phyloP scores from a whole-genome alignment of 2,888 invertebrate species.

The Acrobasis repandana region DNA sequence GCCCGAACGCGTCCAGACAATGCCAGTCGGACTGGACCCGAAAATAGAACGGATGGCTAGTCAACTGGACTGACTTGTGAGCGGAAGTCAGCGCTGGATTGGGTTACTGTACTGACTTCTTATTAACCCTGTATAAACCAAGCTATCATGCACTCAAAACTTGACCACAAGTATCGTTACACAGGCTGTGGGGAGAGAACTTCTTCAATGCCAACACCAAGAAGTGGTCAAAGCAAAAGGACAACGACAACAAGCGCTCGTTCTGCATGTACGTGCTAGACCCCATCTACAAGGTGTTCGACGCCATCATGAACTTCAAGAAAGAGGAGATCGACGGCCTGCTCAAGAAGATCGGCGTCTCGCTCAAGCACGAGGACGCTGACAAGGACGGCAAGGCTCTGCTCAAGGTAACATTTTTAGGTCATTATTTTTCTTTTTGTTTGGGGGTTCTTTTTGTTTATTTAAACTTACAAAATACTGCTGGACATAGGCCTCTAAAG shows the following conservation, averaged over 20 bases:
- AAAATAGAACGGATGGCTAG: too few relatives aligned
- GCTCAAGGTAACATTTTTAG: conserved; percentile 86
- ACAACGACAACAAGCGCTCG: conserved; percentile 95
- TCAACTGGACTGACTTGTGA: too few relatives aligned
- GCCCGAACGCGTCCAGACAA: too few relatives aligned
- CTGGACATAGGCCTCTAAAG: too few relatives aligned
- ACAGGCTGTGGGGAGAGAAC: conserved; percentile 96
- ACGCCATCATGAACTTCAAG: conserved; percentile 94
- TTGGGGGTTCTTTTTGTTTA: too few relatives aligned
- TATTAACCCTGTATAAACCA: too few relatives aligned
- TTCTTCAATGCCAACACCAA: conserved; percentile 98
- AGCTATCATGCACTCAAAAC: too few relatives aligned
- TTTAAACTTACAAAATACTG: too few relatives aligned
- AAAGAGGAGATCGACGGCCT: conserved; percentile 96
- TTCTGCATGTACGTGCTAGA: conserved; percentile 99
- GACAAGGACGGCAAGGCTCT: conserved; percentile 98
- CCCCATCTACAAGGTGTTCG: conserved; percentile 97
- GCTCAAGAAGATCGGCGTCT: conserved; percentile 94
- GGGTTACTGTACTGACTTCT: too few relatives aligned
- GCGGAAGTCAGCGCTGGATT: too few relatives aligned
- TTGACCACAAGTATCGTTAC: background rate
- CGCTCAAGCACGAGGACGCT: conserved; percentile 96
- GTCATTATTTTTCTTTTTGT: too few relatives aligned
- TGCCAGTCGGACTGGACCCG: too few relatives aligned
- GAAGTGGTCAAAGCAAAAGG: conserved; percentile 98